Evolutionary conservation across 2,888 invertebrate genomes (phyloP), one percentile per base, ranked within the genome.

Genomic region (Aleiodes testaceus): DNA sequence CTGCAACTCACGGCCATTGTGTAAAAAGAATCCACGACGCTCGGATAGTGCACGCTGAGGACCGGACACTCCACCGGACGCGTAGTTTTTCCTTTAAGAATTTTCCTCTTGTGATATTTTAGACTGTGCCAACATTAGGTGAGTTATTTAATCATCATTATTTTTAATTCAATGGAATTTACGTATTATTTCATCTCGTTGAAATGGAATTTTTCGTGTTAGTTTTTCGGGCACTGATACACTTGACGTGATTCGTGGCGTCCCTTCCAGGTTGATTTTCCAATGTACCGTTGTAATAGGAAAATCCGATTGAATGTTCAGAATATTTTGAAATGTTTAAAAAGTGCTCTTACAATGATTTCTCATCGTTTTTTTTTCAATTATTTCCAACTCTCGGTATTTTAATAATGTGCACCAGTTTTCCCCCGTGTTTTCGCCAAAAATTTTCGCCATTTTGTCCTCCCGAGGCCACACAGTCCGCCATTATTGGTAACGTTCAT

Each of bases 41-140:
- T 81, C 79, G 83, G 85, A 78, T 84, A 82, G 86, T 85, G 83
- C 77, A 81, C 81, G 82, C 82, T 80, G 83, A 85, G 83, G 79
- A 78, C 75, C 78, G 78, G 80, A 79, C 75, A 49, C 22, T 20
- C 74, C 79, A 76, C 77, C 75, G 79, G 81, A 82, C 83, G 81
- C 81, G 83, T 85, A 85, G 85, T 85, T 87, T 84, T 84, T 84
- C 81, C 72, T 49, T 74, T 72, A 79, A 82, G 81, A 79, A 82
- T 81, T 83, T 83, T 83, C 84, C 83, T 84, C 81, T 80, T 87
- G 87, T 87, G 87, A 87, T 87, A 87, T 82, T 84, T 74, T 84
- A 85, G 84, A 84, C 82, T 86, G 87, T 86, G 87, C 86, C 85
- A 86, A 87, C 81, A 77, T 66, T 78, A 83, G 85, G 87, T 87